Base-by-base conservation (phyloP, 2,888 invertebrate species). In the Pseudococcus jackbeardsleyi region DNA sequence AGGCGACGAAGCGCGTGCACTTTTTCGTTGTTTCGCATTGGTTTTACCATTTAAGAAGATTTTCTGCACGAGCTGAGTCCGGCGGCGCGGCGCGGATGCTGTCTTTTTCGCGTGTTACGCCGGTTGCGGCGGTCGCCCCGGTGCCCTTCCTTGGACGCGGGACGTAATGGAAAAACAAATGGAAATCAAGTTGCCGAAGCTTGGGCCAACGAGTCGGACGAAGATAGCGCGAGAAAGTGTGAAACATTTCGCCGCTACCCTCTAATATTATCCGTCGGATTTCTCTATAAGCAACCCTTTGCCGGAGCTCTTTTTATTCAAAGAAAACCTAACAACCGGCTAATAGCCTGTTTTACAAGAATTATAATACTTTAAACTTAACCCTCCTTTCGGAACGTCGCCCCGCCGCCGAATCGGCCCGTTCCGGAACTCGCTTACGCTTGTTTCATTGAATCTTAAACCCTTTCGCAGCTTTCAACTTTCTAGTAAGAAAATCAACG, bases 331-430 rank as follows among this genome's bases (percentile, higher is more conserved):
- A 88, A 88, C 88, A 88, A 88, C 88, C 88, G 88, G 88, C 88
- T 88, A 88, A 88, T 88, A 88, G 88, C 79, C 88, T 88, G 88
- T 88, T 88, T 88, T 88, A 88, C 88, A 88, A 88, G 88, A 88
- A 88, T 88, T 88, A 88, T 88, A 88, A 88, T 88, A 88, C 88
- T 88, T 88, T 88, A 88, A 82, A 88, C 88, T 82, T 54, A 79
- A 15, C 82, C 88, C 54, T 26, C 87, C 77, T 46, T 8, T 33
- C 33, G 72, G 64, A 64, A 64, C 22, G 64, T 17, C 64, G 64
- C 33, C 54, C 11, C 79, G 19, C 15, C 79, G 39, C 59, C 19
- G 19, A 17, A 8, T 42, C 9, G 1, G 39, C 19, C 17, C 39
- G 64, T 26, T 33, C 33, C 86, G 77, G 48, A 64, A 64, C 64